Evolutionary conservation across 2,888 invertebrate genomes (phyloP), one percentile per base, ranked within the genome.

Genomic region (Lepidochrysops patricia): DNA sequence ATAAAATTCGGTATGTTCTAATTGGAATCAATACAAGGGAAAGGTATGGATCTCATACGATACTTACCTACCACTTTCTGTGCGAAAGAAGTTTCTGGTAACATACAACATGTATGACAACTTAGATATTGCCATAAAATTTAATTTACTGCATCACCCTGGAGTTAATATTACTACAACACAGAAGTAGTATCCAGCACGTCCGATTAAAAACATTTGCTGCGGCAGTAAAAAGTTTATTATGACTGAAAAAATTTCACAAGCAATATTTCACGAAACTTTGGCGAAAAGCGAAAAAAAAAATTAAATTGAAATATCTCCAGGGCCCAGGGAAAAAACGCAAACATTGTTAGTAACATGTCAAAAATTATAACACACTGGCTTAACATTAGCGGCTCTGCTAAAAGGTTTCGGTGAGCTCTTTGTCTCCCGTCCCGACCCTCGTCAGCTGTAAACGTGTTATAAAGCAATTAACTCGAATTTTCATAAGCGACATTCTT

Each of bases 361-460:
- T 76, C 73, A 75, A 71, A 70, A 71, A 72, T 70, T 68, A 70
- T 73, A 72, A 57, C 58, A 73, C 71, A 72, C 72, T 67, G 69
- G 62, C 54, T 54, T 32, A 29, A 54, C 32, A 66, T 75, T 77
- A 80, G 76, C 72, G 73, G 69, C 71, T 67, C 72, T 72, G 76
- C 77, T 78, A 80, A 82, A 80, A 76, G 78, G 73, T 80, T 79
- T 77, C 19, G 54, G 32, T 19, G 72, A 72, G 70, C 70, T 73
- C 49, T 75, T 80, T 78, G 75, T 81, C 68, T 75, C 72, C 74
- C 75, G 73, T 72, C 71, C 68, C 68, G 76, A 84, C 84, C 84
- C 84, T 83, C 73, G 77, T 84, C 83, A 82, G 64, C 64, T 68
- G 70, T 81, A 80, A 83, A 79, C 79, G 74, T 75, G 75, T 80